Evolutionary conservation across 1,140 invertebrate species (phyloP).

Genomic region (Drosophila virilis): DNA sequence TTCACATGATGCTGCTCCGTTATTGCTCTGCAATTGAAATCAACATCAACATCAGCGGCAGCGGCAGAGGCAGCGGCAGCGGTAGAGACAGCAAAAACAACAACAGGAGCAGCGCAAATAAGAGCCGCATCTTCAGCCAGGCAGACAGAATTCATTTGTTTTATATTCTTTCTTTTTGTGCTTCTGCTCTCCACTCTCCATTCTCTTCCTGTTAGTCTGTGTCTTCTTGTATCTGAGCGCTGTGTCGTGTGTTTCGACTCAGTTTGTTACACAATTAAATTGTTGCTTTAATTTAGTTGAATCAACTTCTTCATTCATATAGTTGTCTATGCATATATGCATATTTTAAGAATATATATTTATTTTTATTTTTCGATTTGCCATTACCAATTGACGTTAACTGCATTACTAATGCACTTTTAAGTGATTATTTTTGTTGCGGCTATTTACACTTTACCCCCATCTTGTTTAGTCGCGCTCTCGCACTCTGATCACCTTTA

Average conservation of each 20-base stretch:
- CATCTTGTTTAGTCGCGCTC: slow-evolving; percentile 46
- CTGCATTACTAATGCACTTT: slow-evolving; percentile 36
- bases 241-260: slow-evolving; percentile 51
- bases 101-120: slow-evolving; percentile 12
- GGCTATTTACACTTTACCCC: slow-evolving; percentile 31
- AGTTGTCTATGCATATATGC: neutral
- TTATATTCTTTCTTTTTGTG: slow-evolving; percentile 47
- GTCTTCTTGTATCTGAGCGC: slow-evolving; percentile 23
- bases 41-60: slow-evolving; percentile 40
- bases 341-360: slow-evolving; percentile 5
- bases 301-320: slow-evolving; percentile 43
- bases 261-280: slow-evolving; percentile 78
- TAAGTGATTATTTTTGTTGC: slow-evolving; percentile 33
- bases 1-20: slow-evolving; percentile 51
- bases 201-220: slow-evolving; percentile 17
- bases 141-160: slow-evolving; percentile 59
- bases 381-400: slow-evolving; percentile 37
- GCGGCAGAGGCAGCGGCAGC: neutral
- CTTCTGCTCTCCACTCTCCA: slow-evolving; percentile 35
- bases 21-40: slow-evolving; percentile 77
- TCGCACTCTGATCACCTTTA: slow-evolving; percentile 1
- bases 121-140: slow-evolving; percentile 3
- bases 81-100: slow-evolving; percentile 26
- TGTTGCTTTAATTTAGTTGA: slow-evolving; percentile 54
- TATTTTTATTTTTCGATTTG: slow-evolving; percentile 18